Evolutionary conservation across 2,113 vertebrate genomes (phyloP), one percentile per base, ranked within the genome.

Genomic region (Saguinus midas): DNA sequence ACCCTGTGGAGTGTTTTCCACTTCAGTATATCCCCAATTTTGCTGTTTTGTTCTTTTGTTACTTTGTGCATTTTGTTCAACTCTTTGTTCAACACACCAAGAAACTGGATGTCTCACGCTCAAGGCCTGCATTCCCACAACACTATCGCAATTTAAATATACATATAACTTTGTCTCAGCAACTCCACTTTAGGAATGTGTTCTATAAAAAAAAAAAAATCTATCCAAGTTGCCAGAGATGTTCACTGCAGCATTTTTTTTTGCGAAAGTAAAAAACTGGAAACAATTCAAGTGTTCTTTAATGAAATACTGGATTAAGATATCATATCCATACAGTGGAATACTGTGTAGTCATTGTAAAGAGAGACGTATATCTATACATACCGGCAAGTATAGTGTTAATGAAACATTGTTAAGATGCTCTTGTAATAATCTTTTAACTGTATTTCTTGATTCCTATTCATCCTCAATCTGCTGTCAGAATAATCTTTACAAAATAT

Each of bases 401-500:
- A 48, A 52, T 5, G 12, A 86, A 96, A 92, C 23, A 89, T 13
- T 50, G 18, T 72, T 50, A 20, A 87, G 27, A 61, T 82, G 66
- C 14, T 68, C 66, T 68, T 17, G 66, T 32, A 64, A 29, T 29
- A 64, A 64, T 64, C 66, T 68, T 68, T 35, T 76, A 86, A 66
- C 27, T 93, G 57, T 57, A 70, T 5, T 27, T 87, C 17, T 16
- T 70, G 50, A 23, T 17, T 84, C 11, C 12, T 89, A 27, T 70
- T 85, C 25, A 91, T 79, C 40, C 29, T 87, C 70, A 88, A 37
- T 20, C n/a, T 68, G 27, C 4, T 70, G 16, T 88, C 81, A 96
- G 43, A 97, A 79, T 84, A 78, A 91, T 2, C 37, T 80, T 85
- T 57, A 84, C 64, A 81, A 87, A 96, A 58, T 87, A 75, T 9